A percentile compares a stretch with the other conserved stretches of the same genome.
Evolutionary conservation across 2,113 vertebrate genomes (phyloP).

Genomic region (Oncorhynchus gorbuscha): DNA sequence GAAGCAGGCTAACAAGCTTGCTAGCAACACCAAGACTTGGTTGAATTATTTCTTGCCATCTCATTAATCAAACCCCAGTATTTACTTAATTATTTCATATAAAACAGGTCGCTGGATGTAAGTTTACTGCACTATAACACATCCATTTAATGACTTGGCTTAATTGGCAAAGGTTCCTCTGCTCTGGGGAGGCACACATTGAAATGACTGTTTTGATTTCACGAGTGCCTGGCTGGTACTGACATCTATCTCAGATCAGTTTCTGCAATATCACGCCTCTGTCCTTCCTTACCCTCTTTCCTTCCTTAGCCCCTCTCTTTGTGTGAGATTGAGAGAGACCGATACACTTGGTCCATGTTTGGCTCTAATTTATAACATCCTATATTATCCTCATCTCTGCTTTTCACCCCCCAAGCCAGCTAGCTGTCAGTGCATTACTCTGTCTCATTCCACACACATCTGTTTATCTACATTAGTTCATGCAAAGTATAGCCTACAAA

Average conservation of each 20-base stretch:
- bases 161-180: slow-evolving; percentile 21
- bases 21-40: neutral
- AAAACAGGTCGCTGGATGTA: slow-evolving; percentile 8
- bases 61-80: slow-evolving; percentile 5
- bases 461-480: too few species aligned
- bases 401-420: too few species aligned
- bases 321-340: neutral
- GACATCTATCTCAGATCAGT: slow-evolving; percentile 15
- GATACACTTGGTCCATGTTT: too few species aligned
- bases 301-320: neutral
- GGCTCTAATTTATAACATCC: too few species aligned
- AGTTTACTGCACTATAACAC: neutral
- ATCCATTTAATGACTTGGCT: slow-evolving; percentile 1
- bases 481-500: too few species aligned
- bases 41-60: neutral
- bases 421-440: too few species aligned
- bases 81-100: neutral
- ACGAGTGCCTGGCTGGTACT: neutral
- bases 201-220: slow-evolving; percentile 3
- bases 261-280: neutral
- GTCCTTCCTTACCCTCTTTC: neutral
- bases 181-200: slow-evolving; percentile 24
- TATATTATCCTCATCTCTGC: neutral
- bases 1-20: slow-evolving; percentile 1
- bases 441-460: too few species aligned